A percentile compares a stretch with the other conserved stretches of the same genome.
These are phyloP conservation scores for Gonatopus flavifemur DNA, from an alignment of 1,140 invertebrate genomes.

Conservation along the genomic window DNA sequence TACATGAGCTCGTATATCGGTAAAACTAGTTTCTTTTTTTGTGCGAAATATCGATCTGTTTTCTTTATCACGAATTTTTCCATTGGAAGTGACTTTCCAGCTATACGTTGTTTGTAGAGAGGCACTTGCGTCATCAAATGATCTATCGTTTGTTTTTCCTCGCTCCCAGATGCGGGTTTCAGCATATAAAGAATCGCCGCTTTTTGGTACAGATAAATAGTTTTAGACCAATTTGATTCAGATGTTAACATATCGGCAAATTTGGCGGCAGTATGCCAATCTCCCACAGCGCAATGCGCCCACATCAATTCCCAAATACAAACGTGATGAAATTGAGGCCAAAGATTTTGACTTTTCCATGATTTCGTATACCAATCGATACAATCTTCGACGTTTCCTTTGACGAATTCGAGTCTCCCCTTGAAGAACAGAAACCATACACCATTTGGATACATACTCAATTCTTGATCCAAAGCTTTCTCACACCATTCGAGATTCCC, in stretches of 20 bases:
- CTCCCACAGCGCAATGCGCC: constrained; percentile 70
- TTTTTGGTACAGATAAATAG: constrained; percentile 89
- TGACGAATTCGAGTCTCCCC: constrained; percentile 80
- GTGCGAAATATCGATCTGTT: constrained; percentile 74
- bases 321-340: constrained; percentile 93
- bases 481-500: constrained; percentile 78
- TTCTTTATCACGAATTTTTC: constrained; percentile 94
- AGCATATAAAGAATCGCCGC: constrained; percentile 80
- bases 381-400: constrained; percentile 75
- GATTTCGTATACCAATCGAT: constrained; percentile 80
- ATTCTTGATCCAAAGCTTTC: constrained; percentile 70
- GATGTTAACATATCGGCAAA: constrained; percentile 74
- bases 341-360: constrained; percentile 81
- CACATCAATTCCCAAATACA: constrained; percentile 96
- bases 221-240: constrained; percentile 88
- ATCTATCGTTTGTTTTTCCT: constrained; percentile 58
- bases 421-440: constrained; percentile 93
- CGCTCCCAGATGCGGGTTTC: constrained; percentile 59
- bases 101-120: constrained; percentile 83
- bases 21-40: constrained; percentile 74
- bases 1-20: constrained; percentile 89
- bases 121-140: constrained; percentile 74
- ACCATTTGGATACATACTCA: constrained; percentile 78
- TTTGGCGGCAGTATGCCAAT: constrained; percentile 73
- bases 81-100: constrained; percentile 94